Conservation (phyloP, 2,113 vertebrate genomes). For the Carettochelys insculpta region DNA sequence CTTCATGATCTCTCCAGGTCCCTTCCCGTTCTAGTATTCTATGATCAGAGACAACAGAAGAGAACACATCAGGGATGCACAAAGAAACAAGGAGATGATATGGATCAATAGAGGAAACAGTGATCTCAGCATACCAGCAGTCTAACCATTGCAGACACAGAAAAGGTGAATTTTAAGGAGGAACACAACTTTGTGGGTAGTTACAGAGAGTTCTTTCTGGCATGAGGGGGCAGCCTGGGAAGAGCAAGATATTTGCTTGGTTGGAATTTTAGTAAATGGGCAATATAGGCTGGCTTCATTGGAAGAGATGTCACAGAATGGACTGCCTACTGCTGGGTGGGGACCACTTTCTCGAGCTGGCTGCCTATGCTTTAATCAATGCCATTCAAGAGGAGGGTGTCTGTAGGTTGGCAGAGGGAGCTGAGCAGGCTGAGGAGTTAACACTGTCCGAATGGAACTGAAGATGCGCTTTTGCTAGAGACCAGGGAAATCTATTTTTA, state of each 20-base stretch:
- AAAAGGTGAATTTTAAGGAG: not conserved
- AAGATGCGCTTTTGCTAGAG: not conserved
- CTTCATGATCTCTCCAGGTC: too few species aligned
- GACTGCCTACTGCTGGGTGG: not conserved
- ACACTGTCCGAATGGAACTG: not conserved
- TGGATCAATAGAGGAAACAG: fast-evolving
- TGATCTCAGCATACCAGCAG: fast-evolving
- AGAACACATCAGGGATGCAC: not conserved
- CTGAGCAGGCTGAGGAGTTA: not conserved
- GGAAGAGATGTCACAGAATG: not conserved
- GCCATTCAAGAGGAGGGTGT: fast-evolving
- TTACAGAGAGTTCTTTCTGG: fast-evolving
- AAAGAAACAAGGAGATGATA: not conserved
- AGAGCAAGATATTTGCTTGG: not conserved
- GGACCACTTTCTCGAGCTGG: not conserved
- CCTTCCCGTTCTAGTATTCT: too few species aligned
- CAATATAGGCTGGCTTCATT: not conserved
- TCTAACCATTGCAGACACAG: not conserved
- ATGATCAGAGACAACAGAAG: not conserved
- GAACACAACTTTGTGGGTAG: not conserved
- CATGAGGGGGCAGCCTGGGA: not conserved
- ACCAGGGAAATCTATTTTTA: constrained; percentile 14
- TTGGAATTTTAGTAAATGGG: not conserved
- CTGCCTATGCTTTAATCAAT: not conserved
- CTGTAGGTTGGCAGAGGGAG: not conserved